A percentile compares a stretch with the other conserved stretches of the same genome.
Evolutionary conservation across 1,140 invertebrate species (phyloP).

Genomic region (Leptestheria dahalacensis): DNA sequence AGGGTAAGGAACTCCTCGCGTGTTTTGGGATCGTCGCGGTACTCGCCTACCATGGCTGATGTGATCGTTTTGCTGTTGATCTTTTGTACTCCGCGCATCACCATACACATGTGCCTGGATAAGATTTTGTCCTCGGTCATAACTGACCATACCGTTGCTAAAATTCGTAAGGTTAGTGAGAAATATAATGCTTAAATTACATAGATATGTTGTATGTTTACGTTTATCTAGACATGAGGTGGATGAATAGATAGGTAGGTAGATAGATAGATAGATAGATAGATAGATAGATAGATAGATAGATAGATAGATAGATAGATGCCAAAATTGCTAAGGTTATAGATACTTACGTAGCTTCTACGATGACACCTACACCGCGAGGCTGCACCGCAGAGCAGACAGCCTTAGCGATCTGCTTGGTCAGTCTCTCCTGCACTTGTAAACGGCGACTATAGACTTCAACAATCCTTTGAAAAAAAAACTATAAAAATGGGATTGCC

Average conservation of each 20-base stretch:
- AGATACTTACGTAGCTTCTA: conserved; percentile 99
- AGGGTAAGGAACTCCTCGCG: conserved; percentile 92
- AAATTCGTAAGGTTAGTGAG: no score
- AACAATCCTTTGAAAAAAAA: no score
- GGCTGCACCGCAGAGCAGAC: conserved; percentile 93
- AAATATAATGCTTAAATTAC: no score
- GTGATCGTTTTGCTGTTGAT: conserved; percentile 97
- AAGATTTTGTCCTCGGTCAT: conserved; percentile 2
- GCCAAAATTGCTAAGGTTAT: no score
- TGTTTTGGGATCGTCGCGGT: conserved; percentile 95
- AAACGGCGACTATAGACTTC: conserved; percentile 90
- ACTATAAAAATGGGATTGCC: no score
- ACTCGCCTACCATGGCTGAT: conserved; percentile 98
- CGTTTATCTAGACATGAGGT: no score
- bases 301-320: no score
- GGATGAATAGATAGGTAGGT: no score
- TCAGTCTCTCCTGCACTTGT: conserved; percentile 94
- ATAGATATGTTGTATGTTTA: conserved; percentile 6
- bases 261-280: no score
- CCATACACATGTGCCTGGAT: conserved; percentile 98
- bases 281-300: no score
- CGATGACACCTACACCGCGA: conserved; percentile 88
- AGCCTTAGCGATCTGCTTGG: conserved; percentile 94
- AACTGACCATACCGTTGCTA: no score
- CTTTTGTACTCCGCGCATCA: conserved; percentile 98